phyloP scores from a whole-genome alignment of 2,797 vertebrate genomes.

The Sebastes iracundus region DNA sequence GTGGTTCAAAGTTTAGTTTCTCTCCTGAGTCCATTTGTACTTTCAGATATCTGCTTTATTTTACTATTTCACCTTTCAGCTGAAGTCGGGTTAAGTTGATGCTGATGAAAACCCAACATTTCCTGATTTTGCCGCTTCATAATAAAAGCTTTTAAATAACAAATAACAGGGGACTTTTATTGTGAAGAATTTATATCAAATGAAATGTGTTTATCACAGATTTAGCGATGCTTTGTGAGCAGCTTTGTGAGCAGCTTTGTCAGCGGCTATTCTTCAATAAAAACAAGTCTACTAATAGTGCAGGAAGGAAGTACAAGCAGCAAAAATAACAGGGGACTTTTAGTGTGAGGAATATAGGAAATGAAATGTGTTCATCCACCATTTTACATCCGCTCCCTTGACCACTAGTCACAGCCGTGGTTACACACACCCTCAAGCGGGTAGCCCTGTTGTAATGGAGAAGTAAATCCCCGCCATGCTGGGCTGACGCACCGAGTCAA shows the following conservation, averaged over 20 bases:
- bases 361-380: not conserved
- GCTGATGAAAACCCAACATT: no score
- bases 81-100: not conserved
- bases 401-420: not conserved
- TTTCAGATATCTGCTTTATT: no score
- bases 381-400: not conserved
- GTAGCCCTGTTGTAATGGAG: not conserved
- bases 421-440: not conserved
- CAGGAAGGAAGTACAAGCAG: no score
- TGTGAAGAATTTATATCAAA: not conserved
- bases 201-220: not conserved
- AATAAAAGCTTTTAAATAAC: not conserved
- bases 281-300: no score
- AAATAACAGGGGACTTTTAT: not conserved
- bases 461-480: not conserved
- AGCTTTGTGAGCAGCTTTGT: no score
- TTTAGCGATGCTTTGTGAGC: no score
- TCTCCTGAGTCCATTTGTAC: no score
- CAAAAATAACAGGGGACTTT: not conserved
- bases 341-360: not conserved
- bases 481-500: not conserved
- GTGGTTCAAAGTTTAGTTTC: no score
- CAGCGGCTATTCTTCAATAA: no score
- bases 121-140: not conserved
- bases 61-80: not conserved